These are phyloP conservation scores for Mionectes macconnelli DNA, from an alignment of 2,113 vertebrate genomes.

Conservation along the genomic window DNA sequence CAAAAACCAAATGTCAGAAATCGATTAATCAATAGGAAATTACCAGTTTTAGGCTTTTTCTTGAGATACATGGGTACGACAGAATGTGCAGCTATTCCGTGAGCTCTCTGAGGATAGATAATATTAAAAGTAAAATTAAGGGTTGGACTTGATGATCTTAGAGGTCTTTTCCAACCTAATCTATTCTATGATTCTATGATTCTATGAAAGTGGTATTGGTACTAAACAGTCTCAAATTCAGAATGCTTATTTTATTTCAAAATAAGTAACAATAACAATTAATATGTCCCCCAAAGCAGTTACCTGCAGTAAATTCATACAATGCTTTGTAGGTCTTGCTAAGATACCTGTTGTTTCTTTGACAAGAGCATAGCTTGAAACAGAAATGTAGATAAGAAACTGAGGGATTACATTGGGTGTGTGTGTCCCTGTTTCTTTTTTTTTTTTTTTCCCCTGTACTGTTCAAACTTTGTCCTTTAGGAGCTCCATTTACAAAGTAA, in stretches of 20 bases:
- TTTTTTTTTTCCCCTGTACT: background rate
- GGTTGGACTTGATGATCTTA: too few relatives aligned
- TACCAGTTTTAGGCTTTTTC: background rate
- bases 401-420: fast-evolving
- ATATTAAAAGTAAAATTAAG: too few relatives aligned
- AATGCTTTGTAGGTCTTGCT: background rate
- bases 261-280: background rate
- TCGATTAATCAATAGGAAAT: background rate
- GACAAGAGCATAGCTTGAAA: background rate
- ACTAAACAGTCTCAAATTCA: background rate
- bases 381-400: background rate
- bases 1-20: background rate
- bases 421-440: fast-evolving
- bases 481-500: background rate
- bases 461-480: background rate
- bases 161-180: too few relatives aligned
- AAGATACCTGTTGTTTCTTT: background rate
- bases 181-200: too few relatives aligned
- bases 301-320: background rate
- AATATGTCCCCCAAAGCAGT: background rate
- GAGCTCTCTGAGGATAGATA: too few relatives aligned
- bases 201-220: background rate
- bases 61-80: background rate
- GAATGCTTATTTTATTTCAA: background rate
- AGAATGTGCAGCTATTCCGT: too few relatives aligned